Conservation (phyloP, 2,113 vertebrate genomes). For the Triplophysa dalaica region DNA sequence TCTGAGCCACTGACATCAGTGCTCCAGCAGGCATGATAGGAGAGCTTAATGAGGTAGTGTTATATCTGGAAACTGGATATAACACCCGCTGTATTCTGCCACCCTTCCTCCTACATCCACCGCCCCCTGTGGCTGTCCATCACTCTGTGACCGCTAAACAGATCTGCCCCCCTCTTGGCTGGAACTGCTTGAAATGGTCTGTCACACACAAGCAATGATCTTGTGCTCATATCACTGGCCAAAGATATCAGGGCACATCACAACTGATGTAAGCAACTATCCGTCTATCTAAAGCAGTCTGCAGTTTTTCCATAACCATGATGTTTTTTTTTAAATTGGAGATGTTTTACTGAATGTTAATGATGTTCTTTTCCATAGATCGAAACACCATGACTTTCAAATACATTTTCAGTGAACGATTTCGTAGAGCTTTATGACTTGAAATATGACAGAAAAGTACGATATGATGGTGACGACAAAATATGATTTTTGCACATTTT, state of each 20-base stretch:
- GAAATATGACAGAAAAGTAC: too few species aligned
- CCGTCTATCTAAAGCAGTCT: slow-evolving; percentile 20
- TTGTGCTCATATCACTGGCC: slow-evolving; percentile 20
- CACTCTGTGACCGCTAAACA: slow-evolving; percentile 42
- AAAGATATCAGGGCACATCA: slow-evolving; percentile 43
- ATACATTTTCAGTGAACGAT: too few species aligned
- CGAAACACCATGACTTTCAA: too few species aligned
- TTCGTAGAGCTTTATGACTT: too few species aligned
- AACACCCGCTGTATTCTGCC: slow-evolving; percentile 17
- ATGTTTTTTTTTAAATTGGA: not conserved
- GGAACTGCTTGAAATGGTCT: slow-evolving; percentile 38
- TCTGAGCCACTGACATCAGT: slow-evolving; percentile 31
- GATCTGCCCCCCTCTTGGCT: slow-evolving; percentile 9
- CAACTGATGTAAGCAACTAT: slow-evolving; percentile 36
- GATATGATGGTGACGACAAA: too few species aligned
- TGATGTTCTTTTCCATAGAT: too few species aligned
- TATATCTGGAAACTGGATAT: slow-evolving; percentile 42
- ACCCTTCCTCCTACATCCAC: slow-evolving; percentile 12
- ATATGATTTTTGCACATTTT: too few species aligned
- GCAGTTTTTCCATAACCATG: slow-evolving; percentile 10
- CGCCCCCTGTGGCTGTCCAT: slow-evolving; percentile 49
- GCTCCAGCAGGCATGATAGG: not conserved
- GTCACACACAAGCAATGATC: slow-evolving; percentile 6
- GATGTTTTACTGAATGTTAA: too few species aligned
- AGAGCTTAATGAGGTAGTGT: slow-evolving; percentile 15